Evolutionary conservation across 1,140 invertebrate genomes (phyloP).

Genomic region (Acromyrmex heyeri): DNA sequence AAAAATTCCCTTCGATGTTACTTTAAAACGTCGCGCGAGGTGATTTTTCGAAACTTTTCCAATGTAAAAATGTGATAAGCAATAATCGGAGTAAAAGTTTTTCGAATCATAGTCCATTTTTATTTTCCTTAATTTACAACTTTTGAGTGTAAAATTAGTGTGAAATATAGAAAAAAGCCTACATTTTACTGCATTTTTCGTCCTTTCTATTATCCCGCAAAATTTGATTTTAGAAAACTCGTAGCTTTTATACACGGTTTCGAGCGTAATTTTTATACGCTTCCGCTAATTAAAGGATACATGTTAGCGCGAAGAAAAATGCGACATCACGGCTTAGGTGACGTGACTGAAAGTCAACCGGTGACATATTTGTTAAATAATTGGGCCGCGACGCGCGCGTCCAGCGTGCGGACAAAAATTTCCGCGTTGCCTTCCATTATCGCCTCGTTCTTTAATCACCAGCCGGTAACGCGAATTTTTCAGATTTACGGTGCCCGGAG

Average conservation of each 20-base stretch:
- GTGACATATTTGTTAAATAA: slow-evolving; percentile 65
- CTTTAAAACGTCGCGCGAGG: slow-evolving; percentile 45
- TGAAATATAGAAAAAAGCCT: not conserved
- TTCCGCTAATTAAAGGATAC: slow-evolving; percentile 23
- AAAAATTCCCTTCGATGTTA: slow-evolving; percentile 63
- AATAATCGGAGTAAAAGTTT: slow-evolving; percentile 28
- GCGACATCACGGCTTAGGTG: slow-evolving; percentile 25
- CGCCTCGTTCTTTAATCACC: slow-evolving; percentile 72
- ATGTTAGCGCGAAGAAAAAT: slow-evolving; percentile 33
- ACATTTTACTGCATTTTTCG: not conserved
- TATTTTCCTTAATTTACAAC: not conserved
- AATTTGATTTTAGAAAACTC: slow-evolving; percentile 12
- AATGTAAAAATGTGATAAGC: slow-evolving; percentile 21
- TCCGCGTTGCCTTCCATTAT: slow-evolving; percentile 64
- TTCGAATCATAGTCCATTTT: not conserved
- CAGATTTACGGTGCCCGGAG: slow-evolving; percentile 58
- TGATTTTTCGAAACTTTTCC: slow-evolving; percentile 41
- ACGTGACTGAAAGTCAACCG: slow-evolving; percentile 38
- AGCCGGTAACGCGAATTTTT: slow-evolving; percentile 69
- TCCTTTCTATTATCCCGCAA: not conserved
- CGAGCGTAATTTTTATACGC: slow-evolving; percentile 28
- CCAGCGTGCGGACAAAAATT: slow-evolving; percentile 48
- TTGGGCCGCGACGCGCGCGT: slow-evolving; percentile 14
- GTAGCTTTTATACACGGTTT: not conserved
- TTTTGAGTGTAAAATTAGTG: not conserved